phyloP scores from a whole-genome alignment of 2,797 vertebrate species.

The Argentina silus region DNA sequence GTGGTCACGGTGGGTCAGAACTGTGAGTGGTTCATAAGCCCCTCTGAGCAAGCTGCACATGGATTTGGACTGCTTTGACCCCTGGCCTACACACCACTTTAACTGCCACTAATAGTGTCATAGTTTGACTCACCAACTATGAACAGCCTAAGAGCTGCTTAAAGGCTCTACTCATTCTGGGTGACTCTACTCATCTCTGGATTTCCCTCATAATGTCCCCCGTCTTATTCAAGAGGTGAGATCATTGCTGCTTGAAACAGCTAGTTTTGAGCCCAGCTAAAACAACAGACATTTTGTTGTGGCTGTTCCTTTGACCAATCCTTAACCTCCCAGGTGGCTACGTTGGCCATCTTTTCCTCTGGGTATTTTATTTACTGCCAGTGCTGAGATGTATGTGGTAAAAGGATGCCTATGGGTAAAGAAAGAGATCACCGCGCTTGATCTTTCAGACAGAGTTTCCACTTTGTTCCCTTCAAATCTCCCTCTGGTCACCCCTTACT shows the following conservation, averaged over 20 bases:
- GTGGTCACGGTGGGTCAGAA: background rate
- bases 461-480: conserved; percentile 8
- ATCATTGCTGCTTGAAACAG: conserved; percentile 14
- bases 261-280: no score
- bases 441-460: conserved; percentile 2
- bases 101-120: background rate
- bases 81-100: background rate
- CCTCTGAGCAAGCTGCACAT: background rate
- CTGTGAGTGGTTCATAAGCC: background rate
- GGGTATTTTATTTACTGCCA: background rate
- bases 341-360: background rate
- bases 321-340: no score
- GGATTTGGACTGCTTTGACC: background rate
- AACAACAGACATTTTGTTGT: no score
- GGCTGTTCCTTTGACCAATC: no score
- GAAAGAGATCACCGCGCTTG: conserved; percentile 9
- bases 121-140: background rate
- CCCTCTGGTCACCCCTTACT: conserved; percentile 9
- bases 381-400: conserved; percentile 9
- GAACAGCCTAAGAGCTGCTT: background rate
- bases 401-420: conserved; percentile 22
- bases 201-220: background rate
- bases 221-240: background rate
- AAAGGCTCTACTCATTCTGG: background rate
- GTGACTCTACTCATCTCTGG: background rate